Percentiles rank a stretch among this genome's conserved stretches.
These are phyloP conservation scores for Eurosta solidaginis DNA, from an alignment of 1,140 invertebrate genomes.

Conservation along the genomic window DNA sequence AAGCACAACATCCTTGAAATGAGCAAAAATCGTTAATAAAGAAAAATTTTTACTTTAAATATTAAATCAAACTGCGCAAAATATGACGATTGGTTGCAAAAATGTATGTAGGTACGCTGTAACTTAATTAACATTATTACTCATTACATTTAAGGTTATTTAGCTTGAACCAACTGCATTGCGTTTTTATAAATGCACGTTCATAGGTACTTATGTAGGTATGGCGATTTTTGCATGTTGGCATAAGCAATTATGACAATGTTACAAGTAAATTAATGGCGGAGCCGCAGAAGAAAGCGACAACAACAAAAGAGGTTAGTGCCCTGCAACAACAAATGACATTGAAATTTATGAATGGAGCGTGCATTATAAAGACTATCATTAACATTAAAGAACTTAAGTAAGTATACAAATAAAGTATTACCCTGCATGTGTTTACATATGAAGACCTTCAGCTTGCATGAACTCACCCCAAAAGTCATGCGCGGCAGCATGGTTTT, in stretches of 20 bases:
- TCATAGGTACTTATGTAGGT: not conserved
- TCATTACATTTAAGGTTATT: not conserved
- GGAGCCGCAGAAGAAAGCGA: not conserved
- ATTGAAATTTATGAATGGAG: conserved; percentile 29
- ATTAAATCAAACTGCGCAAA: too few relatives aligned
- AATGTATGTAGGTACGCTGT: not conserved
- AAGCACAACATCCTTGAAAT: too few relatives aligned
- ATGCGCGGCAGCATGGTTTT: too few relatives aligned
- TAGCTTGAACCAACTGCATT: not conserved
- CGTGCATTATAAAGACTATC: not conserved
- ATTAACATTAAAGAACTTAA: not conserved
- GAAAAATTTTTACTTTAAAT: too few relatives aligned
- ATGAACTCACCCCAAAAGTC: too few relatives aligned
- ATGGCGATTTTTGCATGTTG: not conserved
- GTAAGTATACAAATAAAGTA: too few relatives aligned
- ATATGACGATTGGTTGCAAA: not conserved
- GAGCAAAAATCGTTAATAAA: too few relatives aligned
- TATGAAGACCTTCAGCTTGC: too few relatives aligned
- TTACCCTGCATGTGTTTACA: too few relatives aligned
- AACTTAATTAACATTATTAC: too few relatives aligned
- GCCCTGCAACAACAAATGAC: conserved; percentile 31
- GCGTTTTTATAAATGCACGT: not conserved
- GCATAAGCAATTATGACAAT: not conserved
- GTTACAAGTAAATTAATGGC: not conserved
- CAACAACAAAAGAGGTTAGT: conserved; percentile 33